These are phyloP conservation scores for Drosophila robusta DNA, from an alignment of 2,888 invertebrate species.

Conservation along the genomic window DNA sequence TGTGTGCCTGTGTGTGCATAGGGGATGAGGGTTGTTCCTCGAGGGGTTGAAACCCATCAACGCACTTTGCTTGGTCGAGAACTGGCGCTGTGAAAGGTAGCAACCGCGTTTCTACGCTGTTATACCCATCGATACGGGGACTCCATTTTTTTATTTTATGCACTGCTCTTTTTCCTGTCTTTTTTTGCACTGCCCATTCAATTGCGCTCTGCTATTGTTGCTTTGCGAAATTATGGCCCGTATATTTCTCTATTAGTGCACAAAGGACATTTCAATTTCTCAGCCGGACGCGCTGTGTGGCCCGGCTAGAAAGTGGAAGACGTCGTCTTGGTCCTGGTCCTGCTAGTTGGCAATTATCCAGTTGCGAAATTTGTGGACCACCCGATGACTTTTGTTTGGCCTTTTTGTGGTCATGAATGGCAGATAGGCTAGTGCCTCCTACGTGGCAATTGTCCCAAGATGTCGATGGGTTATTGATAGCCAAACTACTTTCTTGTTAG, in stretches of 20 bases:
- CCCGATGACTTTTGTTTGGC: conserved; percentile 74
- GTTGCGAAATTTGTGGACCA: conserved; percentile 75
- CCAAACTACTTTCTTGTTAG: conserved; percentile 75
- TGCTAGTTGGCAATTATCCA: conserved; percentile 63
- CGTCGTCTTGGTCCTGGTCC: conserved; percentile 16
- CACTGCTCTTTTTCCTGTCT: conserved; percentile 42
- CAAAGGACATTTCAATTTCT: conserved; percentile 74
- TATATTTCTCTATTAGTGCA: conserved; percentile 77
- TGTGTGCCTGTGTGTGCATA: conserved; percentile 31
- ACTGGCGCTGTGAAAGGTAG: conserved; percentile 81
- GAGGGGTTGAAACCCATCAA: conserved; percentile 71
- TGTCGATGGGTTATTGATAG: conserved; percentile 69
- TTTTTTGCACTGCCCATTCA: conserved; percentile 67
- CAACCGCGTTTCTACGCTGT: conserved; percentile 27
- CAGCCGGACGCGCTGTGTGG: conserved; percentile 63
- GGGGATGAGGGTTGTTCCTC: conserved; percentile 75
- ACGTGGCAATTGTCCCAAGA: conserved; percentile 67
- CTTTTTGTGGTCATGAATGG: conserved; percentile 80
- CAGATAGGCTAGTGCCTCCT: conserved; percentile 60
- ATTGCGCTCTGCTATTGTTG: conserved; percentile 54
- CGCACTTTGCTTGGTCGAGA: conserved; percentile 65
- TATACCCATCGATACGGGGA: conserved; percentile 32
- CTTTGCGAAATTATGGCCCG: conserved; percentile 71
- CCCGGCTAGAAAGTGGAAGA: conserved; percentile 40
- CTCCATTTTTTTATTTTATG: conserved; percentile 73